Conservation (phyloP, 1,140 invertebrate species). For the Drosophila biarmipes region DNA sequence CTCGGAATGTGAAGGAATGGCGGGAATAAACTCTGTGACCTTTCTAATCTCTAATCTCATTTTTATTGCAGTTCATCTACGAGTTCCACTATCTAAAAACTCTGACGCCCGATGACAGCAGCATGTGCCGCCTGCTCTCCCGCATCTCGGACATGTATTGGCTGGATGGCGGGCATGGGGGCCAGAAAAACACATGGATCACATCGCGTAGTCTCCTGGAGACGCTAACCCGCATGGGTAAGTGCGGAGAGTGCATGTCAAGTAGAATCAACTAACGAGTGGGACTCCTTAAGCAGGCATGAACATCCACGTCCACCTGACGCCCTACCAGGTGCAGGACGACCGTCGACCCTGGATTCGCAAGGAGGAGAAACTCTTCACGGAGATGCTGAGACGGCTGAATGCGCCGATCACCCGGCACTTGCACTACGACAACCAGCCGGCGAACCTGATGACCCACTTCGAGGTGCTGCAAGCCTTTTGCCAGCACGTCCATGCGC, state of each 20-base stretch:
- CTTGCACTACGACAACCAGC: conserved; percentile 88
- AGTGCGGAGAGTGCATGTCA: neutral
- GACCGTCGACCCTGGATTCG: conserved; percentile 91
- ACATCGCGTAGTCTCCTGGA: conserved; percentile 89
- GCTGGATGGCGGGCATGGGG: conserved; percentile 94
- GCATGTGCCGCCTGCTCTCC: conserved; percentile 87
- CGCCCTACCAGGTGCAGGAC: conserved; percentile 93
- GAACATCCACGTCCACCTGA: conserved; percentile 90
- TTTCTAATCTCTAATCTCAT: neutral
- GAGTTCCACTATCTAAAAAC: conserved; percentile 91
- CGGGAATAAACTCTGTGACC: neutral
- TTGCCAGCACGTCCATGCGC: conserved; percentile 80
- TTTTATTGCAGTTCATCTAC: conserved; percentile 87
- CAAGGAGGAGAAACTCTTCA: conserved; percentile 92
- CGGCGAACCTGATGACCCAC: conserved; percentile 88
- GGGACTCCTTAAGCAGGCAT: conserved; percentile 83
- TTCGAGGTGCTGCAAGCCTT: conserved; percentile 89
- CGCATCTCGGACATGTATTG: conserved; percentile 91
- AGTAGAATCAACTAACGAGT: conserved; percentile 9
- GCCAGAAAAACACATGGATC: conserved; percentile 93
- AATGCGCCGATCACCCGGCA: conserved; percentile 87
- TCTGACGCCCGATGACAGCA: conserved; percentile 87
- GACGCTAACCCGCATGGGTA: conserved; percentile 88
- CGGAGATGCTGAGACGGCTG: conserved; percentile 87
- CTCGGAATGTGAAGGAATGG: neutral